Evolutionary conservation across 37 sponge, comb jelly and placozoan species (phyloP).

Genomic region (Hexactinellida sp.): DNA sequence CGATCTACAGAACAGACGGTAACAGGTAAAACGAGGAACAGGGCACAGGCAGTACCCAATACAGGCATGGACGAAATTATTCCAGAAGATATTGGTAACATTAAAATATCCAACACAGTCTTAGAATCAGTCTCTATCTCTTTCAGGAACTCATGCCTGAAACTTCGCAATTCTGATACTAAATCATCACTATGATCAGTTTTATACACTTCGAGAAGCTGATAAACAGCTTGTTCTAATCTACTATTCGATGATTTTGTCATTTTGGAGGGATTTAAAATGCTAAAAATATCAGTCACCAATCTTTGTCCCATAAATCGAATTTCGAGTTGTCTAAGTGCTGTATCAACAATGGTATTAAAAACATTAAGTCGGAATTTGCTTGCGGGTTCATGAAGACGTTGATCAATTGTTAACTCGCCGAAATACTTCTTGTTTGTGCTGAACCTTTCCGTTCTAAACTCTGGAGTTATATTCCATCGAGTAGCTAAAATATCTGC

Average conservation of each 20-base stretch:
- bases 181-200: not conserved
- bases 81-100: not conserved
- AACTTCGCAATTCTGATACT: not conserved
- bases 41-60: not conserved
- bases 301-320: not conserved
- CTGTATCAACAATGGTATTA: not conserved
- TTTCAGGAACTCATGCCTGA: not conserved
- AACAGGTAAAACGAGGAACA: not conserved
- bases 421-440: not conserved
- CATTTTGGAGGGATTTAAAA: not conserved
- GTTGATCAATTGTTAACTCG: not conserved
- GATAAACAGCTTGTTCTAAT: not conserved
- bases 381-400: not conserved
- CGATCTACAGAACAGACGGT: not conserved
- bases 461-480: not conserved
- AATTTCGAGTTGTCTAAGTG: not conserved
- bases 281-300: not conserved
- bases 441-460: not conserved
- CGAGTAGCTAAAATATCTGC: not conserved
- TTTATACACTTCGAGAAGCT: not conserved
- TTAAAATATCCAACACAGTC: not conserved
- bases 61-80: not conserved
- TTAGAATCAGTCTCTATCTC: not conserved
- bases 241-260: not conserved
- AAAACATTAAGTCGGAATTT: not conserved